These are phyloP conservation scores for Odontothrips loti DNA, from an alignment of 2,888 invertebrate genomes.

Conservation along the genomic window DNA sequence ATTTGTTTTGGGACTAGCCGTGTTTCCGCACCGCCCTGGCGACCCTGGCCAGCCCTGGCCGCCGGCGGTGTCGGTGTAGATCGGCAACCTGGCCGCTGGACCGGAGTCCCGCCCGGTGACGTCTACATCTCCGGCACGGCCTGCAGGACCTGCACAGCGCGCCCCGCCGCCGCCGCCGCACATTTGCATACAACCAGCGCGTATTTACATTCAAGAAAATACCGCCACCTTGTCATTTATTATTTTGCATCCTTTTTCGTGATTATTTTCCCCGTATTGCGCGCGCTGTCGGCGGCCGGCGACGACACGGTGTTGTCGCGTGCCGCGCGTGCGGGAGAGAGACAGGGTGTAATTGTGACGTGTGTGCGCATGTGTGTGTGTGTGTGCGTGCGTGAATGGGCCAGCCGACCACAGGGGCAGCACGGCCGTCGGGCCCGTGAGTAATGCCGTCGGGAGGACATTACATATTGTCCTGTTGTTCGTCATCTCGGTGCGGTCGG, in stretches of 20 bases:
- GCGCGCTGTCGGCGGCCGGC: not conserved
- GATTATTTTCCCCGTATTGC: not conserved
- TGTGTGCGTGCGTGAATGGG: not conserved
- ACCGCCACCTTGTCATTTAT: not conserved
- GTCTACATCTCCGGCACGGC: not conserved
- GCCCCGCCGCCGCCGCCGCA: not conserved
- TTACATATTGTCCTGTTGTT: not conserved
- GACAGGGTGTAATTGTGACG: not conserved
- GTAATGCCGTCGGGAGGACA: not conserved
- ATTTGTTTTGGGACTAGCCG: no score
- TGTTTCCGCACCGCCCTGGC: no score
- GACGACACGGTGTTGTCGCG: not conserved
- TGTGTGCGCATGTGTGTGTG: not conserved
- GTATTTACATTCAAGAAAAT: conserved; percentile 3
- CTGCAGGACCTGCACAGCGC: not conserved
- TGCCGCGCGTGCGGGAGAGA: not conserved
- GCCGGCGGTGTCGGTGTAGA: no score
- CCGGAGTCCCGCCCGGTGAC: no score
- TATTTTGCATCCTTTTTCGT: not conserved
- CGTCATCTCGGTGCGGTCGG: no score
- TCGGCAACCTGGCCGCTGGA: no score
- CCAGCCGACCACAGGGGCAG: no score
- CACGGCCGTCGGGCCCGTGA: no score
- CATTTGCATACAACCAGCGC: conserved; percentile 7
- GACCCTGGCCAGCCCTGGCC: no score